phyloP scores from a whole-genome alignment of 2,888 invertebrate species.

The Leptogaster cylindrica region DNA sequence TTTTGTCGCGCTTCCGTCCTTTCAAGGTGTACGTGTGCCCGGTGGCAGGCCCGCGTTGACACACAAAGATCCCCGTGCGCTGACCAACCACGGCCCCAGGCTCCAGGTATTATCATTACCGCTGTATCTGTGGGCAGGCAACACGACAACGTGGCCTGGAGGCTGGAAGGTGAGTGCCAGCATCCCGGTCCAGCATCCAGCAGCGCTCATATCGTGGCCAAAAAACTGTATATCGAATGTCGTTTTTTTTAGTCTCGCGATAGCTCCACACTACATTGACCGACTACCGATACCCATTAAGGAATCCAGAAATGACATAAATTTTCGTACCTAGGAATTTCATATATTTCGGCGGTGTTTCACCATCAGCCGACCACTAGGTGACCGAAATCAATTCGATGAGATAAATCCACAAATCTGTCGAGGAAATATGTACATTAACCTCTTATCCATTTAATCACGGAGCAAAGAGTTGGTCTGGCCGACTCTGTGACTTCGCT shows the following conservation, averaged over 20 bases:
- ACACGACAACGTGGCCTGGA: constrained; percentile 12
- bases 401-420: constrained; percentile 23
- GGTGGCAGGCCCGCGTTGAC: neutral
- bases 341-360: constrained; percentile 24
- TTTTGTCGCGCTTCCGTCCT: constrained; percentile 33
- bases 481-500: constrained; percentile 6
- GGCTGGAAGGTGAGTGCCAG: neutral
- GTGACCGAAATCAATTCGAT: constrained; percentile 15
- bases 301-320: constrained; percentile 17
- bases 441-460: constrained; percentile 39
- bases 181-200: constrained; percentile 20
- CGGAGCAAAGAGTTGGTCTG: constrained; percentile 35
- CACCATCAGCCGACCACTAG: neutral
- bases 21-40: constrained; percentile 13
- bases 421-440: constrained; percentile 30
- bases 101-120: constrained; percentile 13
- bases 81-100: constrained; percentile 18
- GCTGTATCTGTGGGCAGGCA: constrained; percentile 9
- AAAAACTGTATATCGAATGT: neutral
- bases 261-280: constrained; percentile 12
- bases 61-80: constrained; percentile 16
- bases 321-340: constrained; percentile 29
- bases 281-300: too few species aligned
- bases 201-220: constrained; percentile 14
- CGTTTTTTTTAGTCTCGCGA: constrained; percentile 3